Evolutionary conservation across 2,797 vertebrate genomes (phyloP).

Genomic region (Sebastes minor): DNA sequence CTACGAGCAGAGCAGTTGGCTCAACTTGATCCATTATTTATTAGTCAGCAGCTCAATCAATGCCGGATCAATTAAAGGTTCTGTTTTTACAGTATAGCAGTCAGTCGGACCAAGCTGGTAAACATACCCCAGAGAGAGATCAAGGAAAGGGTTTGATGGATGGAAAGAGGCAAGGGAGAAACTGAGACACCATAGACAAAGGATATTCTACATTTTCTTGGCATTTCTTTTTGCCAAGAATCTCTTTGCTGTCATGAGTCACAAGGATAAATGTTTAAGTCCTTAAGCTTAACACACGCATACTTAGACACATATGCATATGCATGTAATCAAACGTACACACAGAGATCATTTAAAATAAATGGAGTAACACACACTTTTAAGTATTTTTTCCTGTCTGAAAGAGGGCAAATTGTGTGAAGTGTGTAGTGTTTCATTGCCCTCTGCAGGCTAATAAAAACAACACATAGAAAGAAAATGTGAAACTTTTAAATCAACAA

Average conservation of each 20-base stretch:
- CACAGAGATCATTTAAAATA: background rate
- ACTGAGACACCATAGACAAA: background rate
- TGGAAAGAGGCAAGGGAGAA: background rate
- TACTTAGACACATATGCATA: background rate
- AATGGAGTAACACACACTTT: background rate
- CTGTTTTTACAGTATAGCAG: slow-evolving; percentile 84
- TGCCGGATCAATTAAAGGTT: slow-evolving; percentile 87
- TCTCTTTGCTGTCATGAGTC: background rate
- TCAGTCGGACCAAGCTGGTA: slow-evolving; percentile 74
- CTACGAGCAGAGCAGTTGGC: slow-evolving; percentile 58
- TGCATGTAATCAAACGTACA: background rate
- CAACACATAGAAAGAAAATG: background rate
- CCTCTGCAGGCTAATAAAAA: slow-evolving; percentile 58
- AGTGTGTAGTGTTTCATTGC: slow-evolving; percentile 47
- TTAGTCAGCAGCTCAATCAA: slow-evolving; percentile 86
- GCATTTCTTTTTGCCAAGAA: background rate
- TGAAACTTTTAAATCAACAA: background rate
- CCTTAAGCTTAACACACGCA: background rate
- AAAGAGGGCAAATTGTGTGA: background rate
- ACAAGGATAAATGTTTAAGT: background rate
- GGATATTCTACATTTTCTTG: background rate
- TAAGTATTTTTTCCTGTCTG: background rate
- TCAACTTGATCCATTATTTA: slow-evolving; percentile 91
- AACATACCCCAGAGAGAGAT: slow-evolving; percentile 82
- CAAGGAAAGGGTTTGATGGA: slow-evolving; percentile 66